phyloP scores from a whole-genome alignment of 2,797 vertebrate genomes.

The Pachyuromys duprasi region DNA sequence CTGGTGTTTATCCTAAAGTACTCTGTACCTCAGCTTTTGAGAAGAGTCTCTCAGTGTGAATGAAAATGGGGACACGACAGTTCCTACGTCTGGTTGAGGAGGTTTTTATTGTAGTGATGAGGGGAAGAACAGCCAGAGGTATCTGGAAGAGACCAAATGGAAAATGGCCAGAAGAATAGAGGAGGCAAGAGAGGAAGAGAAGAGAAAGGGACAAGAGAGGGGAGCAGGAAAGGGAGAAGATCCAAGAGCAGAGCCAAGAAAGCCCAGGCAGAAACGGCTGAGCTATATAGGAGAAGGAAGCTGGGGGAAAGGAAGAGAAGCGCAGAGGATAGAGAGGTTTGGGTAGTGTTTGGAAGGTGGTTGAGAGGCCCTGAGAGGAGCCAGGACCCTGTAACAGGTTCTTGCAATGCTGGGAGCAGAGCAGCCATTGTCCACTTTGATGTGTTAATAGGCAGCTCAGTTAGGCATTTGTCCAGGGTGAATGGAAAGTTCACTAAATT shows the following conservation, averaged over 20 bases:
- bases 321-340: background rate
- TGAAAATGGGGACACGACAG: background rate
- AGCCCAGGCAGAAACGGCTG: background rate
- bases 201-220: background rate
- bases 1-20: background rate
- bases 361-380: background rate
- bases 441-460: background rate
- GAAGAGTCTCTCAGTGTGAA: background rate
- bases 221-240: background rate
- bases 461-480: background rate
- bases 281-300: background rate
- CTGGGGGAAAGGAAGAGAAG: background rate
- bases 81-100: background rate
- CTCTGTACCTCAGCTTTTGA: background rate
- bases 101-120: background rate
- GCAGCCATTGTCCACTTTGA: background rate
- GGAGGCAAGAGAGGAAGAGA: background rate
- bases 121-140: background rate
- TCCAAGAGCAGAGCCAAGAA: background rate
- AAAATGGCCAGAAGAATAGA: background rate
- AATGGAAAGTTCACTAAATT: background rate
- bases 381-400: background rate
- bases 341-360: background rate
- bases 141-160: background rate
- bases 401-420: background rate